Evolutionary conservation across 2,888 invertebrate species (phyloP).

Genomic region (Melolontha melolontha): DNA sequence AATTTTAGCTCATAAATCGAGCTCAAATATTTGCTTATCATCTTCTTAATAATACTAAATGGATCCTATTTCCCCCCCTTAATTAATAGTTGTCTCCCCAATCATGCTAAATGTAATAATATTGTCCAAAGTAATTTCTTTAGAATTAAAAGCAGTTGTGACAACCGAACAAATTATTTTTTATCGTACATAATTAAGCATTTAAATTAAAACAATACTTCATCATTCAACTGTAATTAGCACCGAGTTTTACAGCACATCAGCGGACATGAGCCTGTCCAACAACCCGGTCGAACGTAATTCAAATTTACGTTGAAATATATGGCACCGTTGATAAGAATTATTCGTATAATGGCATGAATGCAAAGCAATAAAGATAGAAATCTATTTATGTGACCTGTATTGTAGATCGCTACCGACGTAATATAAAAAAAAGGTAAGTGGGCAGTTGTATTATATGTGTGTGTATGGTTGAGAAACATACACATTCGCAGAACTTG

Average conservation of each 20-base stretch:
- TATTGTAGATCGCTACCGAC: conserved; percentile 26
- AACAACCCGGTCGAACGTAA: conserved; percentile 1
- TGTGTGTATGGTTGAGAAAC: conserved; percentile 3
- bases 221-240: no score
- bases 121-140: no score
- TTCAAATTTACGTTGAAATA: conserved; percentile 38
- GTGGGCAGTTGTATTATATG: conserved; percentile 12
- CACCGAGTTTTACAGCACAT: conserved; percentile 1
- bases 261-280: neutral
- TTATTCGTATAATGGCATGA: conserved; percentile 48
- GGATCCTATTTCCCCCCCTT: no score
- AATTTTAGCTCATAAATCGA: no score
- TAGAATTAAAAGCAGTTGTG: no score
- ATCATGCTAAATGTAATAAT: no score
- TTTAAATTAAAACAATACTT: no score
- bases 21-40: no score
- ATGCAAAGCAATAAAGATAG: conserved; percentile 47
- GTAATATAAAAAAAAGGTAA: conserved; percentile 24
- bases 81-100: no score
- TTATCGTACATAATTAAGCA: no score
- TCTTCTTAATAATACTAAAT: no score
- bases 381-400: conserved; percentile 44
- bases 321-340: conserved; percentile 45
- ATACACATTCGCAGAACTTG: conserved; percentile 8
- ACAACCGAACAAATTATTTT: no score